Percentiles rank a stretch among this genome's conserved stretches.
These are phyloP conservation scores for Stictonetta naevosa DNA, from an alignment of 2,113 vertebrate species.

Conservation along the genomic window DNA sequence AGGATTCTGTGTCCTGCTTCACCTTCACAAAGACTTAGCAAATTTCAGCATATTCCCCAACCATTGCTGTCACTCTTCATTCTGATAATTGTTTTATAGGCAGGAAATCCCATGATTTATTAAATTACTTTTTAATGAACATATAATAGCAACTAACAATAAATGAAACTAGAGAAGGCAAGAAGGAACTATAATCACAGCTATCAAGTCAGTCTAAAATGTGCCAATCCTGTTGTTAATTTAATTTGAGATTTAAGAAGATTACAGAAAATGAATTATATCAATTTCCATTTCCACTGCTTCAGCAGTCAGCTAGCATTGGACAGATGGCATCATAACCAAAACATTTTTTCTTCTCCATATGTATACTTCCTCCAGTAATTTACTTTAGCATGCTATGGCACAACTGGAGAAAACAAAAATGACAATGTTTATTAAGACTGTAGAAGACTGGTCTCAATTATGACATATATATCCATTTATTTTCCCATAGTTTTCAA, in stretches of 20 bases:
- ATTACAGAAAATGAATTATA: not conserved
- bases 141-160: constrained; percentile 14
- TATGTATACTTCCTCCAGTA: not conserved
- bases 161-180: constrained; percentile 41
- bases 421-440: not conserved
- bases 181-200: constrained; percentile 1
- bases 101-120: constrained; percentile 9
- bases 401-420: not conserved
- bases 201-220: not conserved
- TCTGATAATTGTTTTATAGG: constrained; percentile 23
- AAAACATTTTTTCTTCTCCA: constrained; percentile 8
- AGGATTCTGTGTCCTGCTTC: not conserved
- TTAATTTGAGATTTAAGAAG: constrained; percentile 32
- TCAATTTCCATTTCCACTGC: constrained; percentile 12
- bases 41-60: not conserved
- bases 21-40: not conserved
- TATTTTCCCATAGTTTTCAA: not conserved
- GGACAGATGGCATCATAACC: not conserved
- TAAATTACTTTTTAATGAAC: constrained; percentile 46
- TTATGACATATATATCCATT: not conserved
- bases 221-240: constrained; percentile 33
- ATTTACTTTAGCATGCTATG: not conserved
- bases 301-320: not conserved
- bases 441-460: not conserved
- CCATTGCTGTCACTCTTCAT: not conserved